Percentiles rank a stretch among this genome's conserved stretches.
phyloP scores from a whole-genome alignment of 2,797 vertebrate genomes.

The Scolopax bukidnonensis region DNA sequence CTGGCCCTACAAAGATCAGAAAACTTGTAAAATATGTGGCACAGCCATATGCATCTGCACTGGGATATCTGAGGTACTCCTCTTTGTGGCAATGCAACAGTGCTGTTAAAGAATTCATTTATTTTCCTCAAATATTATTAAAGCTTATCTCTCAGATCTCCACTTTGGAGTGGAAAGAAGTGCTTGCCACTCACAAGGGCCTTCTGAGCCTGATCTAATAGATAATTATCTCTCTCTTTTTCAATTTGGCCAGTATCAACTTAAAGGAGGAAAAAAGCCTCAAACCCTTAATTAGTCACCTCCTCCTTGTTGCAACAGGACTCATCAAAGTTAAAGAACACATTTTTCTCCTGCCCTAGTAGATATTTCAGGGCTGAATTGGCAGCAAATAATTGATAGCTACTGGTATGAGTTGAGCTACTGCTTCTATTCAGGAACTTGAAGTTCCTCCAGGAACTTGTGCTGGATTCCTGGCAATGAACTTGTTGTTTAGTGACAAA shows the following conservation, averaged over 20 bases:
- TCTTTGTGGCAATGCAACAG: neutral
- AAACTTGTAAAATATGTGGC: neutral
- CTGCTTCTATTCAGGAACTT: conserved; percentile 30
- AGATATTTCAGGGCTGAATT: neutral
- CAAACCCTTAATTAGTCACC: neutral
- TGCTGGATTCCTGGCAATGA: neutral
- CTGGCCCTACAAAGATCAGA: neutral
- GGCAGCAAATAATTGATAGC: neutral
- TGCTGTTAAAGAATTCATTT: neutral
- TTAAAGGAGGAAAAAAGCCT: rapidly evolving
- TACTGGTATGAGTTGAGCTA: neutral
- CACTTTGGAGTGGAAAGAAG: neutral
- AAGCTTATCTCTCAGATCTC: neutral
- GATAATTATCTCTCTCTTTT: neutral
- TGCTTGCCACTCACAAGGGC: neutral
- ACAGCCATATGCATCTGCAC: rapidly evolving
- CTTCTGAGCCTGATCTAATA: neutral
- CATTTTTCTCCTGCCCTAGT: neutral
- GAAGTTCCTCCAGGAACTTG: conserved; percentile 40
- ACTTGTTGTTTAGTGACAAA: neutral
- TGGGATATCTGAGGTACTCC: neutral
- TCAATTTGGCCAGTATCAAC: neutral
- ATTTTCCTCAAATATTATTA: neutral
- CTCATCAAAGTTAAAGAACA: neutral
- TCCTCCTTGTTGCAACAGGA: neutral